These are phyloP conservation scores for Atopsyche davidsoni DNA, from an alignment of 1,140 invertebrate species.

Conservation along the genomic window DNA sequence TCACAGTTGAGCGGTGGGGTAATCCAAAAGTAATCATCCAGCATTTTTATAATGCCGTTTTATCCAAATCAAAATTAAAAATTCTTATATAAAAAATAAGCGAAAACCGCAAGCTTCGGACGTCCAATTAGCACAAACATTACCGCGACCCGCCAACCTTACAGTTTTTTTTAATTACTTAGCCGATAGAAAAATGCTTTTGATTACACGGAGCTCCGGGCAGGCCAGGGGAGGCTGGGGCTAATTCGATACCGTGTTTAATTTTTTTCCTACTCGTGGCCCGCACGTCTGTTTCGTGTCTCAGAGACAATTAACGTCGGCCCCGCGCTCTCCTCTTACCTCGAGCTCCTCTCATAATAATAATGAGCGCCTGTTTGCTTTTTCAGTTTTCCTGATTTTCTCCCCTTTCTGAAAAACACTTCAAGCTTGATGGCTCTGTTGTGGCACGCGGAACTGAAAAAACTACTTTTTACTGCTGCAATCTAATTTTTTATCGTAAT, in stretches of 20 bases:
- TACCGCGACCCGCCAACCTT: neutral
- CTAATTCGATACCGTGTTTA: conserved; percentile 31
- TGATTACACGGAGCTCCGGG: conserved; percentile 7
- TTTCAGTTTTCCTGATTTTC: conserved; percentile 29
- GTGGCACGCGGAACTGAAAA: too few relatives aligned
- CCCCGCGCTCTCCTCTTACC: conserved; percentile 25
- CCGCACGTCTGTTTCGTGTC: conserved; percentile 30
- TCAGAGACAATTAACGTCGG: conserved; percentile 28
- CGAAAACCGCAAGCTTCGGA: too few relatives aligned
- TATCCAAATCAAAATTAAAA: too few relatives aligned
- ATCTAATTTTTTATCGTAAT: too few relatives aligned
- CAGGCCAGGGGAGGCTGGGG: conserved; percentile 5
- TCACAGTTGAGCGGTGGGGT: too few relatives aligned
- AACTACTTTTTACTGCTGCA: too few relatives aligned
- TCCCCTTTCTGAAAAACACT: neutral
- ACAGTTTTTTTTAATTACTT: conserved; percentile 20
- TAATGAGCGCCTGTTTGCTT: conserved; percentile 25
- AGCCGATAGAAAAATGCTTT: conserved; percentile 13
- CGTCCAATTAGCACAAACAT: neutral
- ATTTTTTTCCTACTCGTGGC: conserved; percentile 28
- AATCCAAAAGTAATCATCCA: too few relatives aligned
- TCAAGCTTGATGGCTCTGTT: too few relatives aligned
- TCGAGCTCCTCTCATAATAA: conserved; percentile 16
- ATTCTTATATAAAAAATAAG: too few relatives aligned
- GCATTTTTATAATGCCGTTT: too few relatives aligned